A percentile compares a stretch with the other conserved stretches of the same genome.
Conservation (phyloP, 1,140 invertebrate genomes). For the Diachasma alloeum region DNA sequence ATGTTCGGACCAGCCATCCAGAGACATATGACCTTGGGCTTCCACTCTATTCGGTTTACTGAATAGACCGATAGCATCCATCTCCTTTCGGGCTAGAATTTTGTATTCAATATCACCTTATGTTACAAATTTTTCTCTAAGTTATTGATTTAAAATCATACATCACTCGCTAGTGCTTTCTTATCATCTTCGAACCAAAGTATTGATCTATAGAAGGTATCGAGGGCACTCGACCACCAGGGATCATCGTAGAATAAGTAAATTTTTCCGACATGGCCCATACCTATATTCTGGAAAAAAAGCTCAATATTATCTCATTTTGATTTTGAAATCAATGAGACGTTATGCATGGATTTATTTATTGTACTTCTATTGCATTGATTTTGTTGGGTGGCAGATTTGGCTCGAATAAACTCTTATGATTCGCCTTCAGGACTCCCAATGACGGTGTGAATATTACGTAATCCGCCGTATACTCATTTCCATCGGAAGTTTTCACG, state of each 20-base stretch:
- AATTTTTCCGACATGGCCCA: constrained; percentile 72
- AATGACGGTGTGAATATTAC: constrained; percentile 75
- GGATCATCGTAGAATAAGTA: constrained; percentile 71
- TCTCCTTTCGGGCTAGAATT: constrained; percentile 32
- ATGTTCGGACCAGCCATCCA: constrained; percentile 71
- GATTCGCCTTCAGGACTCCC: constrained; percentile 73
- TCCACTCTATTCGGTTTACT: constrained; percentile 72
- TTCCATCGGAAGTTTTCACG: constrained; percentile 63
- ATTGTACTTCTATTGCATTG: constrained; percentile 66
- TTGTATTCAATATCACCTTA: neutral
- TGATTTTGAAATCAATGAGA: neutral
- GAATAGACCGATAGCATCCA: constrained; percentile 73
- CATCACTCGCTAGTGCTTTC: constrained; percentile 38
- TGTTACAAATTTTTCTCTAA: neutral
- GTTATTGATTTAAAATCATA: neutral
- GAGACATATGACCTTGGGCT: constrained; percentile 74
- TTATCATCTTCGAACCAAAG: constrained; percentile 65
- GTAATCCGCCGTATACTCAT: constrained; percentile 69
- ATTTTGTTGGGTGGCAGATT: constrained; percentile 69
- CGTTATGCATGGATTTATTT: neutral
- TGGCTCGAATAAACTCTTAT: constrained; percentile 69
- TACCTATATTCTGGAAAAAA: constrained; percentile 56
- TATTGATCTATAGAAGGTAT: constrained; percentile 59
- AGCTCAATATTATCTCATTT: neutral
- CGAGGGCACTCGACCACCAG: constrained; percentile 66